Conservation (phyloP, 2,888 invertebrate genomes). For the Deilephila elpenor region DNA sequence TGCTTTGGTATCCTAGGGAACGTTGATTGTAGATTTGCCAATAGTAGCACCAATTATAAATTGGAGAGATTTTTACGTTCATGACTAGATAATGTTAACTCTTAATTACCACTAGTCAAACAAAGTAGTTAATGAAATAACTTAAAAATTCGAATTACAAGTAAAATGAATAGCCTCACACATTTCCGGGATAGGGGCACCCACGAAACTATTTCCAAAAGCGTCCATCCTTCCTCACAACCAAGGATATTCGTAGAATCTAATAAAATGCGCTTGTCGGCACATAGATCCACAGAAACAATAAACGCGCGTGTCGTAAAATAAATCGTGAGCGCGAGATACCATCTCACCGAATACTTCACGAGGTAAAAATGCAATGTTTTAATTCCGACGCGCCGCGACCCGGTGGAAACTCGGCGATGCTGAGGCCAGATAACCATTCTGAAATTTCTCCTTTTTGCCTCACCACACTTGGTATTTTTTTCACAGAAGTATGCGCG, state of each 20-base stretch:
- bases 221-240: background rate
- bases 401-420: conserved; percentile 64
- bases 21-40: no score
- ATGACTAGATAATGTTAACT: background rate
- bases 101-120: background rate
- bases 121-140: background rate
- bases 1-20: no score
- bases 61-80: no score
- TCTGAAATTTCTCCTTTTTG: conserved; percentile 49
- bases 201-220: conserved; percentile 17
- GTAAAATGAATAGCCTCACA: background rate
- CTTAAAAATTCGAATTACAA: background rate
- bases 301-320: conserved; percentile 50
- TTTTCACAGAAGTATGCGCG: conserved; percentile 56
- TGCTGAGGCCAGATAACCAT: conserved; percentile 54
- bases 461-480: conserved; percentile 40
- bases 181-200: background rate
- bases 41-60: no score
- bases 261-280: conserved; percentile 21
- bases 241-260: background rate
- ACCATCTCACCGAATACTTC: conserved; percentile 54
- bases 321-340: conserved; percentile 61
- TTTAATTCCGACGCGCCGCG: conserved; percentile 68
- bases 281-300: conserved; percentile 25
- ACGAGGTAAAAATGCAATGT: conserved; percentile 74